Percentiles rank a stretch among this genome's conserved stretches.
phyloP scores from a whole-genome alignment of 2,113 vertebrate species.

The Coturnix japonica region DNA sequence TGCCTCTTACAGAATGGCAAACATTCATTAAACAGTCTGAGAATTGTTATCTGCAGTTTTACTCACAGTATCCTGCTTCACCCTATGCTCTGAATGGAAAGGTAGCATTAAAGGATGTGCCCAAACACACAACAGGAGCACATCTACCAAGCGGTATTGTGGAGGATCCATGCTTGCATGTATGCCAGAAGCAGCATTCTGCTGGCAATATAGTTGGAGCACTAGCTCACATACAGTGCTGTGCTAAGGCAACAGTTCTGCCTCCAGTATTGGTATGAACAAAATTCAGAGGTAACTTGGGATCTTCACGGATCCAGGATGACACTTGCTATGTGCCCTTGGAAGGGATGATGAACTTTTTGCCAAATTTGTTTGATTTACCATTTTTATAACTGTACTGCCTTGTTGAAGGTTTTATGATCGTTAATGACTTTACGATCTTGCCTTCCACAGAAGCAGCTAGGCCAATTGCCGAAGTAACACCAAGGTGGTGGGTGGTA shows the following conservation, averaged over 20 bases:
- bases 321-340: not conserved
- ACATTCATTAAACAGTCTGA: not conserved
- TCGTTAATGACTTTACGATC: too few relatives aligned
- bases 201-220: not conserved
- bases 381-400: not conserved
- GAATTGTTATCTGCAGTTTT: not conserved
- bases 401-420: too few relatives aligned
- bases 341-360: not conserved
- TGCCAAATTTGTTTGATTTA: not conserved
- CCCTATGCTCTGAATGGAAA: not conserved
- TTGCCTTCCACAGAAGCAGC: too few relatives aligned
- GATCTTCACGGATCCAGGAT: not conserved
- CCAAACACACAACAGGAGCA: not conserved
- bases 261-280: not conserved
- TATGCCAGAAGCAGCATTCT: accelerated
- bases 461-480: too few relatives aligned
- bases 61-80: not conserved
- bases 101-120: not conserved
- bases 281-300: not conserved
- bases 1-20: not conserved
- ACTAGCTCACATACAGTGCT: not conserved
- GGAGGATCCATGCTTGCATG: not conserved
- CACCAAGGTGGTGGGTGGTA: too few relatives aligned
- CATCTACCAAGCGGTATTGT: not conserved
- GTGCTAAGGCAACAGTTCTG: not conserved